Percentiles rank a stretch among this genome's conserved stretches.
phyloP scores from a whole-genome alignment of 2,797 vertebrate species.

The Hozukius guyotensis region DNA sequence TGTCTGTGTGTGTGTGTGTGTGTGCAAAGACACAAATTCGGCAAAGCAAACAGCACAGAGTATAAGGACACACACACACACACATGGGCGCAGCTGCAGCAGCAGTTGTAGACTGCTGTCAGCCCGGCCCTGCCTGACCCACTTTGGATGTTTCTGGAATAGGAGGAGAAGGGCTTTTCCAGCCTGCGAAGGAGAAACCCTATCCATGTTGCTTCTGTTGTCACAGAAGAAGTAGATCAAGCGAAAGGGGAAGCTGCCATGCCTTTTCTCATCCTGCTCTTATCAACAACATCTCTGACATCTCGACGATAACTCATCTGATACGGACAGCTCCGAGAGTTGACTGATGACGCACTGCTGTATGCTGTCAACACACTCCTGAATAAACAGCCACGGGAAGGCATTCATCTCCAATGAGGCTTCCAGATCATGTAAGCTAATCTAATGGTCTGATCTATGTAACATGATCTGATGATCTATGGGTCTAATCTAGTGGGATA shows the following conservation, averaged over 20 bases:
- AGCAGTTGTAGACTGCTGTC: constrained; percentile 72
- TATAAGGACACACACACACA: constrained; percentile 22
- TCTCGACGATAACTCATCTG: constrained; percentile 35
- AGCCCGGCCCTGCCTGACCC: constrained; percentile 80
- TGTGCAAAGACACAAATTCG: constrained; percentile 23
- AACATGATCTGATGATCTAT: constrained; percentile 63
- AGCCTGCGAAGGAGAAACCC: constrained; percentile 55
- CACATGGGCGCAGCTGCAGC: constrained; percentile 59
- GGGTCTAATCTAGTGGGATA: constrained; percentile 72
- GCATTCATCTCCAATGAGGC: constrained; percentile 18
- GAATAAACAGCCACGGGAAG: constrained; percentile 24
- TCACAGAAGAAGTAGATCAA: constrained; percentile 49
- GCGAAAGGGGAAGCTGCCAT: neutral
- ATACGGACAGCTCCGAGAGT: constrained; percentile 14
- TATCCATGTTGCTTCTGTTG: constrained; percentile 26
- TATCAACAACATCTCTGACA: constrained; percentile 38
- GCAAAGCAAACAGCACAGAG: constrained; percentile 34
- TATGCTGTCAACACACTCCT: constrained; percentile 19
- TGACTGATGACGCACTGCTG: constrained; percentile 27
- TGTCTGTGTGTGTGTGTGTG: neutral
- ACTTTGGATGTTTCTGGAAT: constrained; percentile 82
- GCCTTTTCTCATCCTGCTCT: neutral
- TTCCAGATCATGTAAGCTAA: constrained; percentile 44
- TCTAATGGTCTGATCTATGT: constrained; percentile 61
- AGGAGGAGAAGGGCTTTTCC: constrained; percentile 81